Conservation (phyloP, 2,888 invertebrate genomes). For the Eupithecia dodoneata region DNA sequence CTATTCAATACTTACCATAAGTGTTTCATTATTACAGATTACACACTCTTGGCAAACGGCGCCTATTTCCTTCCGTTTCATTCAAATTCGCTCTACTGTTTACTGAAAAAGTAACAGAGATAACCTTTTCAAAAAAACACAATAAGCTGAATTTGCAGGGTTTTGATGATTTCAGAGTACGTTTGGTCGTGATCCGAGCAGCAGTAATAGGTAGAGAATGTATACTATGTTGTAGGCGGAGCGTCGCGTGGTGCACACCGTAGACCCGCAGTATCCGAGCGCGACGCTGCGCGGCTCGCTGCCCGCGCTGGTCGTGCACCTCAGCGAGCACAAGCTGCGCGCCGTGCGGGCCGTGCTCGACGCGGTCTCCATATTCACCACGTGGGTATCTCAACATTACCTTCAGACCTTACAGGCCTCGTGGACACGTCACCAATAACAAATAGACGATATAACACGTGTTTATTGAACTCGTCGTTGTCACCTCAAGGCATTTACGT, state of each 20-base stretch:
- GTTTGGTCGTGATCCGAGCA: not conserved
- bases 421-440: too few species aligned
- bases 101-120: not conserved
- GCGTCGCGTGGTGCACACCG: conserved; percentile 90
- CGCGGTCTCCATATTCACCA: conserved; percentile 23
- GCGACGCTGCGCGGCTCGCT: conserved; percentile 93
- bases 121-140: not conserved
- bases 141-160: not conserved
- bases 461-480: too few species aligned
- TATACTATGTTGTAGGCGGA: conserved; percentile 84
- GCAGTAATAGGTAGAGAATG: not conserved
- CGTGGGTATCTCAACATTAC: not conserved
- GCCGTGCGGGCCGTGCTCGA: conserved; percentile 66
- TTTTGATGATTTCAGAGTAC: not conserved
- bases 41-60: too few species aligned
- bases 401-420: not conserved
- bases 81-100: not conserved
- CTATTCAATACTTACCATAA: not conserved
- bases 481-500: too few species aligned
- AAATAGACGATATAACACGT: not conserved
- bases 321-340: conserved; percentile 94
- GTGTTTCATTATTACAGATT: too few species aligned
- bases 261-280: conserved; percentile 94
- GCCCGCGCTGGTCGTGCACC: conserved; percentile 93
- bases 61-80: not conserved